Evolutionary conservation across 2,113 vertebrate species (phyloP), one percentile per base, ranked within the genome.

Genomic region (Clupea harengus): DNA sequence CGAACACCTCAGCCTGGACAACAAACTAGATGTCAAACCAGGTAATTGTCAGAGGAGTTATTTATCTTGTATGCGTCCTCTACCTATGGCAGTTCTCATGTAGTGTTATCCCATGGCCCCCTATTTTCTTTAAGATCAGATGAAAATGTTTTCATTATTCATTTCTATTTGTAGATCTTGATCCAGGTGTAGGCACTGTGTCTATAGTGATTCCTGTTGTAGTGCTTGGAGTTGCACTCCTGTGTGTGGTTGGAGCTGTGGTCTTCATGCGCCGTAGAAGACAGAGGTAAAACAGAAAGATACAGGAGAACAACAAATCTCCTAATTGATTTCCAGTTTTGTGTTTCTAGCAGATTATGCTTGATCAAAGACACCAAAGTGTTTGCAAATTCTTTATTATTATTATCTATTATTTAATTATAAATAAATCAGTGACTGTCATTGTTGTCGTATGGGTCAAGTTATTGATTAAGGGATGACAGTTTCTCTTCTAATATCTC

Each of bases 1-100:
- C 28, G n/a, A 60, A 32, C 85, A 86, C 82, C 28, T 86, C 25
- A 83, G 81, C 25, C 28, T 72, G 81, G 67, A 83, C 85, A 86
- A 83, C 82, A 86, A 78, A 46, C 20, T 83, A 64, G 82, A 86
- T 8, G 22, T 80, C 17, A 54, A 18, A 8, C 10, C 5, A 7
- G 46, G 46, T 47, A 47, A 75, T 32, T 5, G 1, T 75, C 28
- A 64, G n/a, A 25, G 25, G 7, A 4, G 60, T 9, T 39, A 75
- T 13, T 1, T 72, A 2, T 64, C 6, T 11, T 32, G 60, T 64
- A 0, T 64, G n/a, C 13, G 18, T 47, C 46, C 10, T 47, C 46
- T 7, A 64, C 20, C 20, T 20, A 64, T 20, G 6, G 4, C 3
- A n/a, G 11, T 72, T 25, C 8, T 25, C 8, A 25, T 67, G 6